Evolutionary conservation across 2,888 invertebrate species (phyloP), one percentile per base, ranked within the genome.

Genomic region (Junonia oenone): DNA sequence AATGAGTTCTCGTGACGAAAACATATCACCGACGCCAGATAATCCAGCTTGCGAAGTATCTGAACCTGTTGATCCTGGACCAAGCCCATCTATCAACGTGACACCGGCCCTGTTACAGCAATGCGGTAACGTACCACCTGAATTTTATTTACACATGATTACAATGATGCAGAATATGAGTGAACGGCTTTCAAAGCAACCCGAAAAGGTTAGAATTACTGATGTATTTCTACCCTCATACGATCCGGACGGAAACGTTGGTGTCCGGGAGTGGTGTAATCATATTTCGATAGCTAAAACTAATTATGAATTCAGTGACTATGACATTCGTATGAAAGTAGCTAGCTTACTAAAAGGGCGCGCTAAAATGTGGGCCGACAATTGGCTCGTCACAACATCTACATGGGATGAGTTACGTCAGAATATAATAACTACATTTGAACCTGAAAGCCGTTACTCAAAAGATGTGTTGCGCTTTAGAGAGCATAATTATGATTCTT

Each of bases 361-460:
- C 2, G 71, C 69, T 1, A 64, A 57, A 27, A 35, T 68, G 31
- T 69, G 68, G 69, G 63, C 57, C 8, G 70, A 71, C 19, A 52
- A 67, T 17, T 69, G 68, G 69, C 17, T 69, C 0, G 67, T 69
- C 0, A 58, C 64, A 0, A 71, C 72, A 0, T 26, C 61, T 0
- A 38, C 68, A 0, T 72, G 69, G 67, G 46, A 62, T 3, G 67
- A 70, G 33, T 49, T 68, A 43, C 61, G 64, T 1, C 43, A 58
- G 8, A 52, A 19, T n/a, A 33, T 58, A 3, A 52, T 54, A 1
- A 51, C 45, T 0, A 64, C 63, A 0, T 69, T 68, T 55, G 68
- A 70, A 51, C 71, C 69, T 0, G 70, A 73, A 51, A 68, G 56
- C 22, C 35, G 71, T 2, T 73, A 73, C 46, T 71, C 69, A 0